phyloP scores from a whole-genome alignment of 2,113 vertebrate genomes.

The Clupea harengus region DNA sequence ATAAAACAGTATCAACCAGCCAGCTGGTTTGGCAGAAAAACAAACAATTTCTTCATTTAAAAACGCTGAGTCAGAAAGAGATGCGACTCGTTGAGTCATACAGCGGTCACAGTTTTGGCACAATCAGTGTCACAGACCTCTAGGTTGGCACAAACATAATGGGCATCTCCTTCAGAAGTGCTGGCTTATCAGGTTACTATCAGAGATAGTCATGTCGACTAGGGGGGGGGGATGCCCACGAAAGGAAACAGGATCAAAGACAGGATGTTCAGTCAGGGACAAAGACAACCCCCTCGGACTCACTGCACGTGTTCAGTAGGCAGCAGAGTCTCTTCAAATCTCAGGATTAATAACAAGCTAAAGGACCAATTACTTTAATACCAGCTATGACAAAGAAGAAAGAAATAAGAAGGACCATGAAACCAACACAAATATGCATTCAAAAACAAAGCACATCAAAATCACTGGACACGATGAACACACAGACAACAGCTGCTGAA shows the following conservation, averaged over 20 bases:
- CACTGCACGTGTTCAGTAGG: too few species aligned
- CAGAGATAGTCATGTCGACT: background rate
- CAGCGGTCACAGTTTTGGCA: background rate
- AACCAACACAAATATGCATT: too few species aligned
- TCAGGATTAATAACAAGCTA: too few species aligned
- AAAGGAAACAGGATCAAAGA: too few species aligned
- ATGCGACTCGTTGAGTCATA: background rate
- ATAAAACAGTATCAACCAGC: conserved; percentile 48
- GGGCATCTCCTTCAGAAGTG: background rate
- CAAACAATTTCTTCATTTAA: conserved; percentile 3
- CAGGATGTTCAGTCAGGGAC: too few species aligned
- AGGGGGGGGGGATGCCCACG: background rate
- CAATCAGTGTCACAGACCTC: background rate
- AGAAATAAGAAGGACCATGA: too few species aligned
- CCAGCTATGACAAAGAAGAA: too few species aligned
- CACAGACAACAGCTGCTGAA: too few species aligned
- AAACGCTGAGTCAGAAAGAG: background rate
- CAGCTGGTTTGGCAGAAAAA: conserved; percentile 46
- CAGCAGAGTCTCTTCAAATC: too few species aligned
- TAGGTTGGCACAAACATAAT: background rate
- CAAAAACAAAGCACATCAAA: too few species aligned
- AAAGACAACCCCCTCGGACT: background rate
- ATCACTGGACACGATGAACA: too few species aligned
- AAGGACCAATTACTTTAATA: too few species aligned
- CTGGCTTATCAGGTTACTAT: background rate